Conservation (phyloP, 2,797 vertebrate genomes). For the Xiphophorus birchmanni region DNA sequence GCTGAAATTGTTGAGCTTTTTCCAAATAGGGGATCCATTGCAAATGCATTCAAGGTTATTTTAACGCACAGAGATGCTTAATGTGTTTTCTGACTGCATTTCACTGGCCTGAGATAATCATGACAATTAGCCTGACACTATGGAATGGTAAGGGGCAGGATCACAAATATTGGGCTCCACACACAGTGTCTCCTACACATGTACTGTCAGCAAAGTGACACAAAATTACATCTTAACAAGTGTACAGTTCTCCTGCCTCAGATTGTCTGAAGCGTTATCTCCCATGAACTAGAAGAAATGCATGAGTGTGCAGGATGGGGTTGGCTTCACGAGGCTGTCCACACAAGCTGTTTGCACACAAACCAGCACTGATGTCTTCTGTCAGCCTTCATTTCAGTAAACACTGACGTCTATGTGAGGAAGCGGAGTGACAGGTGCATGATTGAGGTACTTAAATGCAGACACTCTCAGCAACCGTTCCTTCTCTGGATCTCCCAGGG, state of each 20-base stretch:
- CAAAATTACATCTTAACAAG: slow-evolving; percentile 34
- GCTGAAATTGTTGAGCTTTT: slow-evolving; percentile 78
- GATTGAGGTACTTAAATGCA: slow-evolving; percentile 89
- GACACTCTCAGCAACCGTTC: slow-evolving; percentile 86
- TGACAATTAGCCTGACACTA: slow-evolving; percentile 49
- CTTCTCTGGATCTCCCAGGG: slow-evolving; percentile 67
- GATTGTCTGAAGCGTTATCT: slow-evolving; percentile 46
- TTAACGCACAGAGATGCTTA: slow-evolving; percentile 47
- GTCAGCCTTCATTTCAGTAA: slow-evolving; percentile 88
- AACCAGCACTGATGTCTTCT: slow-evolving; percentile 76
- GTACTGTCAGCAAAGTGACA: slow-evolving; percentile 34
- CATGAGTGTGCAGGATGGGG: slow-evolving; percentile 41
- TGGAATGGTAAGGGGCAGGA: slow-evolving; percentile 14
- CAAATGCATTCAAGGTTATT: slow-evolving; percentile 71
- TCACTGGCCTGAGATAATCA: slow-evolving; percentile 47
- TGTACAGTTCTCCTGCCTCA: slow-evolving; percentile 29
- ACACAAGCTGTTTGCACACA: slow-evolving; percentile 76
- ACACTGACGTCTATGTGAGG: slow-evolving; percentile 87
- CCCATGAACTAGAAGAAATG: slow-evolving; percentile 58
- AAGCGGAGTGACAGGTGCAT: slow-evolving; percentile 90
- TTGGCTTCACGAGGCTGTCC: slow-evolving; percentile 55
- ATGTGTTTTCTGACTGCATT: slow-evolving; percentile 45
- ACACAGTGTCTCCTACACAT: slow-evolving; percentile 10
- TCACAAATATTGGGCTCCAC: slow-evolving; percentile 29
- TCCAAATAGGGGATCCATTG: slow-evolving; percentile 70